phyloP scores from a whole-genome alignment of 2,888 invertebrate species.

The Thera obeliscata region DNA sequence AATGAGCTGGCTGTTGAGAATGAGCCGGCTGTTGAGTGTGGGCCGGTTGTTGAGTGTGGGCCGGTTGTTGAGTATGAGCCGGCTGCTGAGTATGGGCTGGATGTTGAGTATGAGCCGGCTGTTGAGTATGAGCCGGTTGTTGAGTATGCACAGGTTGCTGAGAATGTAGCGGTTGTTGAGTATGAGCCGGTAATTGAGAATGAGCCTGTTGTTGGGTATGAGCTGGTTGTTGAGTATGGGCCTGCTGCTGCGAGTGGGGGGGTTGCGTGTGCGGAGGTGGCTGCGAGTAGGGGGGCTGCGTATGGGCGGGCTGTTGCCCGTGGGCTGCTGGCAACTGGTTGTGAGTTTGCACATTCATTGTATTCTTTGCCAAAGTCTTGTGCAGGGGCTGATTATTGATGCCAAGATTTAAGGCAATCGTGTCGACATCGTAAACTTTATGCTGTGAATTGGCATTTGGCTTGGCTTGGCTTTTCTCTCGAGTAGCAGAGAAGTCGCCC shows the following conservation, averaged over 20 bases:
- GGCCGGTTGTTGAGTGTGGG: slow-evolving; percentile 13
- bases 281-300: slow-evolving; percentile 16
- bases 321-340: not conserved
- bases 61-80: slow-evolving; percentile 10
- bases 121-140: slow-evolving; percentile 9
- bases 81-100: slow-evolving; percentile 8
- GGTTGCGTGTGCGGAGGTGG: slow-evolving; percentile 17
- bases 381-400: slow-evolving; percentile 66
- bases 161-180: slow-evolving; percentile 15
- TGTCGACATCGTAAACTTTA: slow-evolving; percentile 72
- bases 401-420: slow-evolving; percentile 75
- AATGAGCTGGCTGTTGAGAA: slow-evolving; percentile 15
- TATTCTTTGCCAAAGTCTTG: slow-evolving; percentile 59
- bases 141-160: slow-evolving; percentile 21
- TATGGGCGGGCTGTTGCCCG: slow-evolving; percentile 9
- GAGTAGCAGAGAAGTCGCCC: slow-evolving; percentile 50
- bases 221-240: slow-evolving; percentile 2
- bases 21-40: slow-evolving; percentile 24
- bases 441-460: slow-evolving; percentile 55
- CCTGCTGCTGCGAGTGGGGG: slow-evolving; percentile 10
- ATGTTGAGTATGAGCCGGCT: slow-evolving; percentile 13
- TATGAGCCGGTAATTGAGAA: slow-evolving; percentile 1
- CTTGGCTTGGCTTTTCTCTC: slow-evolving; percentile 55
- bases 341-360: slow-evolving; percentile 32
- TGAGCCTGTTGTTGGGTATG: slow-evolving; percentile 3